Evolutionary conservation across 1,140 invertebrate species (phyloP).

Genomic region (Drosophila gunungcola): DNA sequence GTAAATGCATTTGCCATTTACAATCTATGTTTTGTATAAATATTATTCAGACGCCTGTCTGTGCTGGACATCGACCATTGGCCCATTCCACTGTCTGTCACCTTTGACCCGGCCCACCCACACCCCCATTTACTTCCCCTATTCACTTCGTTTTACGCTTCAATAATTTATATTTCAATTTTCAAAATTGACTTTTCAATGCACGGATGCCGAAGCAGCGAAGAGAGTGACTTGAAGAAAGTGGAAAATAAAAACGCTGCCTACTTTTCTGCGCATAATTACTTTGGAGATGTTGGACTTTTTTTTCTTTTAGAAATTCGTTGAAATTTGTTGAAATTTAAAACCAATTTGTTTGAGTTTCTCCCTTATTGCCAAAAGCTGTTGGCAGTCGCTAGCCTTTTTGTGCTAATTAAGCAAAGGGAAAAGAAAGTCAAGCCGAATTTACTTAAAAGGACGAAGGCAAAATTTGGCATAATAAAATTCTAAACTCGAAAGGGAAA

Average conservation of each 20-base stretch:
- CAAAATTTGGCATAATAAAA: background rate
- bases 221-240: conserved; percentile 1
- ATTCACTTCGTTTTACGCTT: conserved; percentile 46
- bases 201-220: conserved; percentile 22
- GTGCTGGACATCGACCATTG: conserved; percentile 10
- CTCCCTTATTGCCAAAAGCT: conserved; percentile 26
- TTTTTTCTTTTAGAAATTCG: conserved; percentile 10
- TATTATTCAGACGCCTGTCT: conserved; percentile 46
- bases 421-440: conserved; percentile 25
- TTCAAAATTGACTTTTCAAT: conserved; percentile 63
- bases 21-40: conserved; percentile 34
- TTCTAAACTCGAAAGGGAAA: conserved; percentile 8
- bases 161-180: conserved; percentile 77
- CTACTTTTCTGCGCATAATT: conserved; percentile 68
- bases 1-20: conserved; percentile 48
- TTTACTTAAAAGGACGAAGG: conserved; percentile 31
- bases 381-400: conserved; percentile 49
- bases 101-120: background rate
- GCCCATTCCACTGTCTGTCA: background rate
- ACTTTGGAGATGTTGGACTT: conserved; percentile 29
- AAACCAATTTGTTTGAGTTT: conserved; percentile 69
- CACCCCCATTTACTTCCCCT: background rate
- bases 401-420: conserved; percentile 68
- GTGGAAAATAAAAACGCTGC: conserved; percentile 37
- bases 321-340: conserved; percentile 66